Evolutionary conservation across 2,113 vertebrate genomes (phyloP).

Genomic region (Solea solea): DNA sequence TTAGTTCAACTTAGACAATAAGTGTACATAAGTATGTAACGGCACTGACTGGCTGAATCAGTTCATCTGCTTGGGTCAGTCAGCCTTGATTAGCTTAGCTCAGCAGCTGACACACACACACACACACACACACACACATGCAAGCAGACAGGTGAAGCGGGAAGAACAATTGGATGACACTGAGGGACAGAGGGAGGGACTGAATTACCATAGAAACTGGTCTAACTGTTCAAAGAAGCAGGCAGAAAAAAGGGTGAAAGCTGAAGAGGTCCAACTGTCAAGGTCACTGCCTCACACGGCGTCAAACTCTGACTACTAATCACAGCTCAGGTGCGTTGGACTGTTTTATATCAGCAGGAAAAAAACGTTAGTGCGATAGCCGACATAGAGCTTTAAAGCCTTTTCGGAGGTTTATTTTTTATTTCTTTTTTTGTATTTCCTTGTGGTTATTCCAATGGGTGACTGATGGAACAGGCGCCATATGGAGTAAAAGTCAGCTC

Average conservation of each 20-base stretch:
- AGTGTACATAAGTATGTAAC: too few relatives aligned
- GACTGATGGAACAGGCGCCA: slow-evolving; percentile 16
- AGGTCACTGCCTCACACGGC: slow-evolving; percentile 22
- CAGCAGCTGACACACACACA: slow-evolving; percentile 10
- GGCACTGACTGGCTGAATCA: background rate
- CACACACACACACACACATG: slow-evolving; percentile 4
- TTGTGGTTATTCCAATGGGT: slow-evolving; percentile 19
- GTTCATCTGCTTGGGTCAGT: background rate
- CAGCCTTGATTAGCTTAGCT: background rate
- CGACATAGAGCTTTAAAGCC: background rate
- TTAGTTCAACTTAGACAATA: too few relatives aligned
- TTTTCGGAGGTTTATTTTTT: slow-evolving; percentile 6
- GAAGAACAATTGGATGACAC: slow-evolving; percentile 64
- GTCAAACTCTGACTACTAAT: background rate
- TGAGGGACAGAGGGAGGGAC: slow-evolving; percentile 66
- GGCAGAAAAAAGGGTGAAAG: slow-evolving; percentile 48
- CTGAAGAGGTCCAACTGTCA: slow-evolving; percentile 38
- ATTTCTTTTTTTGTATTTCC: background rate
- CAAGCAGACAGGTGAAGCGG: slow-evolving; percentile 39
- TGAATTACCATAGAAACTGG: slow-evolving; percentile 67
- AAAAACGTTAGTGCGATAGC: background rate
- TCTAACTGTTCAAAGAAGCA: slow-evolving; percentile 47
- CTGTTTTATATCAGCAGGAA: background rate
- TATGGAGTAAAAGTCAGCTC: slow-evolving; percentile 35
- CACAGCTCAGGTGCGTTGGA: background rate